Evolutionary conservation across 1,140 invertebrate genomes (phyloP), one percentile per base, ranked within the genome.

Genomic region (Orussus abietinus): DNA sequence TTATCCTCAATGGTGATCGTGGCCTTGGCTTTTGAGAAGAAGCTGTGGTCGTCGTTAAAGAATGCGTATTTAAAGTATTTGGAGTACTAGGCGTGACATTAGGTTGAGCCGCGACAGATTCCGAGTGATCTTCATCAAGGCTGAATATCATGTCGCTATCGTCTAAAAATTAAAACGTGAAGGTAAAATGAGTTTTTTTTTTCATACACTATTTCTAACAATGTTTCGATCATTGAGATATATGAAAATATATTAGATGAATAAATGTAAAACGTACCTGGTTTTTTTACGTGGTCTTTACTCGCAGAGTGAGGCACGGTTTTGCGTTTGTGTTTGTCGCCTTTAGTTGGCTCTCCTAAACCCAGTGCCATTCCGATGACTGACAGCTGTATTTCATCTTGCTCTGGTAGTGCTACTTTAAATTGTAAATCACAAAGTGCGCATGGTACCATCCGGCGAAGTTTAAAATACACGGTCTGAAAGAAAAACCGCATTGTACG

Each of bases 381-480:
- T 34, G 85, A 82, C 26, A 96, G 72, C 66, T 96, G 92, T 46
- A 96, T 83, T 74, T 96, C 91, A 65, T 96, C 92, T 73, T 81
- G 80, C 62, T 92, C 89, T 1, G 89, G 87, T 43, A 92, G 69
- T 52, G 88, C 86, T 4, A 92, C 76, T 57, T 81, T 77, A 62
- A 93, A 91, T 47, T 81, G 79, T 13, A 94, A 58, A 65, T 88
- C 82, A 49, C 82, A 84, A 7, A 94, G 68, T 38, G 85, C 84
- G 66, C 90, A 93, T 0, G 91, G 91, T 18, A 83, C 80, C 80
- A 91, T 83, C 29, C 84, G 77, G 28, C 90, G 78, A 20, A 93
- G 68, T 72, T 93, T 92, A 52, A 92, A 92, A 64, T 83, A 92
- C 15, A 94, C 79, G 38, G 82, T 84, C 79, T 91, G 74, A 34